Evolutionary conservation across 2,888 invertebrate genomes (phyloP).

Genomic region (Sphinx pinastri): DNA sequence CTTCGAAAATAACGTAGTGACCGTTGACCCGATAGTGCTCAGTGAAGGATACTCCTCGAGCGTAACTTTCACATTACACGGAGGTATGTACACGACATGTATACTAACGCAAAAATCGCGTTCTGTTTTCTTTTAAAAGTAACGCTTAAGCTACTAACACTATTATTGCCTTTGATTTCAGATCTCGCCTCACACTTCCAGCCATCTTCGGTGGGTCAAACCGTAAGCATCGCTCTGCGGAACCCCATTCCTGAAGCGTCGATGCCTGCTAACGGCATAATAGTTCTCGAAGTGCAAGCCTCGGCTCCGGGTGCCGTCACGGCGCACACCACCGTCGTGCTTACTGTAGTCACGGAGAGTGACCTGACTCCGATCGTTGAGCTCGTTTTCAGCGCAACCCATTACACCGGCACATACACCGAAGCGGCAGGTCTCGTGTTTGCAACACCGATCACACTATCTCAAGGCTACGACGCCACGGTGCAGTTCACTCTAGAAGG

Average conservation of each 20-base stretch:
- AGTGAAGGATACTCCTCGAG: background rate
- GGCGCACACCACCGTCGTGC: slow-evolving; percentile 3
- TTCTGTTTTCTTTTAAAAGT: no score
- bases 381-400: slow-evolving; percentile 18
- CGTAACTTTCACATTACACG: background rate
- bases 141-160: no score
- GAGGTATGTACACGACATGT: no score
- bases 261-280: background rate
- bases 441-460: slow-evolving; percentile 32
- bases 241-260: background rate
- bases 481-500: slow-evolving; percentile 35
- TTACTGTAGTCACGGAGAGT: background rate
- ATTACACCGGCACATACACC: slow-evolving; percentile 36
- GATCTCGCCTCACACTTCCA: background rate
- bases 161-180: background rate
- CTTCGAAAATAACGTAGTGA: background rate
- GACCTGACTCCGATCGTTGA: background rate
- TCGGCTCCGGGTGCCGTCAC: slow-evolving; percentile 1
- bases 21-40: background rate
- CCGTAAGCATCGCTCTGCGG: slow-evolving; percentile 1
- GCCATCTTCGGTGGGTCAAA: background rate
- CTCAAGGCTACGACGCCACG: slow-evolving; percentile 31
- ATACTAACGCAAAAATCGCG: no score
- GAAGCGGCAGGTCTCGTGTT: slow-evolving; percentile 31
- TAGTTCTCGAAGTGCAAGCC: slow-evolving; percentile 1